These are phyloP conservation scores for Tinamus guttatus DNA, from an alignment of 2,113 vertebrate genomes.

Conservation along the genomic window DNA sequence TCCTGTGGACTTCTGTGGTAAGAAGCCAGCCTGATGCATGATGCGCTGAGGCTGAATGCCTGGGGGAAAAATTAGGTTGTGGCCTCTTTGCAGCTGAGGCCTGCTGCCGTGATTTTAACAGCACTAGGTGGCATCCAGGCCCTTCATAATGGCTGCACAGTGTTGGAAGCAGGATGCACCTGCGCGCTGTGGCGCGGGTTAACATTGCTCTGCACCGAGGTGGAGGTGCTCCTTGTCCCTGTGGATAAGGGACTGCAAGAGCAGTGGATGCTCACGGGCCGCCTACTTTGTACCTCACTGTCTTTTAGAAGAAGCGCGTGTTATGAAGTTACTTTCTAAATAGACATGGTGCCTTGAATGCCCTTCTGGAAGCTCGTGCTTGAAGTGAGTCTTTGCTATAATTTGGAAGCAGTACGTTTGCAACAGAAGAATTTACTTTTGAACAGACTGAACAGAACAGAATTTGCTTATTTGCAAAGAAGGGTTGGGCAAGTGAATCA, in stretches of 20 bases:
- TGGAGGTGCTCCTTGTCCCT: not conserved
- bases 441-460: not conserved
- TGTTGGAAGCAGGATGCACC: not conserved
- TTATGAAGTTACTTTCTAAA: not conserved
- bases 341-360: not conserved
- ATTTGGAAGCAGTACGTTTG: not conserved
- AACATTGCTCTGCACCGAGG: accelerated
- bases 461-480: not conserved
- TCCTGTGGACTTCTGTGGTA: too few relatives aligned
- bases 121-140: not conserved
- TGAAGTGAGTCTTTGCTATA: not conserved
- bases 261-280: accelerated
- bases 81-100: not conserved
- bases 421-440: not conserved
- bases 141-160: not conserved
- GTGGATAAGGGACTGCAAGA: not conserved
- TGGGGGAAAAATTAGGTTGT: accelerated
- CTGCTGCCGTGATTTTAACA: not conserved
- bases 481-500: not conserved
- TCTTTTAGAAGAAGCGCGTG: not conserved
- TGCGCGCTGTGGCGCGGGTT: accelerated
- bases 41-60: not conserved
- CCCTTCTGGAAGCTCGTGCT: not conserved
- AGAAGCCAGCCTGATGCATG: not conserved
- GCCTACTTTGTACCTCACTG: not conserved